Percentiles rank a stretch among this genome's conserved stretches.
Evolutionary conservation across 2,888 invertebrate genomes (phyloP).

Genomic region (Formica aserva): DNA sequence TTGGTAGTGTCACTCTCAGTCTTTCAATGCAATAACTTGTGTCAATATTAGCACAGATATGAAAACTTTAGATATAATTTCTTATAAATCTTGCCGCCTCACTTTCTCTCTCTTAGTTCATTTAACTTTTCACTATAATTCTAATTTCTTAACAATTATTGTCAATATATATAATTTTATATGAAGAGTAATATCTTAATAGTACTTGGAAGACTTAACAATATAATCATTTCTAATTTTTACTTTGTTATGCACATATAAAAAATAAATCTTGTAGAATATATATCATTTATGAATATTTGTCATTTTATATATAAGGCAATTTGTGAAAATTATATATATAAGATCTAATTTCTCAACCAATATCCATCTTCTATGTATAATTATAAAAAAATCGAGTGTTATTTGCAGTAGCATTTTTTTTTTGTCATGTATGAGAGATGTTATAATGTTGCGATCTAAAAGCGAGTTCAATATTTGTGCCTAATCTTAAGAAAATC

Average conservation of each 20-base stretch:
- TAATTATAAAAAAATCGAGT: conserved; percentile 10
- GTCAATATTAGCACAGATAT: conserved; percentile 8
- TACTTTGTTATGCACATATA: conserved; percentile 48
- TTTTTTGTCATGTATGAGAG: background rate
- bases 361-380: background rate
- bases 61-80: conserved; percentile 12
- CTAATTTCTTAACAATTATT: conserved; percentile 67
- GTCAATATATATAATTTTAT: conserved; percentile 53
- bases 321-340: conserved; percentile 60
- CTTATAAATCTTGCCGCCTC: background rate
- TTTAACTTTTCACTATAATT: conserved; percentile 38
- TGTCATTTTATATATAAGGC: conserved; percentile 64
- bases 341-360: background rate
- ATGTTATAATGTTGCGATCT: conserved; percentile 20
- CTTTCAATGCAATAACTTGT: conserved; percentile 29
- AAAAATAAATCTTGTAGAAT: conserved; percentile 54
- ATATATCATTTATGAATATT: conserved; percentile 48
- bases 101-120: conserved; percentile 5
- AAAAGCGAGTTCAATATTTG: conserved; percentile 21
- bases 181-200: conserved; percentile 59
- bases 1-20: conserved; percentile 21
- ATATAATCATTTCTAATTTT: conserved; percentile 58
- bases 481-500: conserved; percentile 74
- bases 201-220: conserved; percentile 71
- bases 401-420: conserved; percentile 4